These are phyloP conservation scores for Iphiclides podalirius DNA, from an alignment of 2,888 invertebrate genomes.

Conservation along the genomic window DNA sequence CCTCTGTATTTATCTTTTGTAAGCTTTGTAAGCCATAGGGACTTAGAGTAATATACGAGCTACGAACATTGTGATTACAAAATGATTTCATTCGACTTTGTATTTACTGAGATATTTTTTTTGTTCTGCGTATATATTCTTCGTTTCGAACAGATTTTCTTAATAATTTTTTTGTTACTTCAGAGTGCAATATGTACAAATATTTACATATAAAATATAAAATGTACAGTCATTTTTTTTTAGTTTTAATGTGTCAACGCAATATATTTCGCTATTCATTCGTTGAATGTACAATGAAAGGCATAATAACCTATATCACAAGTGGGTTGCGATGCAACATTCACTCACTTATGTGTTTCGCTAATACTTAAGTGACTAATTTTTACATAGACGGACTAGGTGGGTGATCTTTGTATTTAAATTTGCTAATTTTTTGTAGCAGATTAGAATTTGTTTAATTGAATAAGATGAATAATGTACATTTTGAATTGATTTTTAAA, in stretches of 20 bases:
- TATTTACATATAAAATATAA: conserved; percentile 81
- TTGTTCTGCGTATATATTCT: conserved; percentile 63
- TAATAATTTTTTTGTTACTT: conserved; percentile 77
- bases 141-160: conserved; percentile 69
- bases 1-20: conserved; percentile 79
- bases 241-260: conserved; percentile 78
- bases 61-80: conserved; percentile 74
- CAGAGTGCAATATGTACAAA: conserved; percentile 88
- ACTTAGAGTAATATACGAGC: conserved; percentile 74
- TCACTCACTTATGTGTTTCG: conserved; percentile 68
- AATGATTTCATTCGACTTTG: conserved; percentile 64
- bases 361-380: conserved; percentile 77
- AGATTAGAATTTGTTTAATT: conserved; percentile 77
- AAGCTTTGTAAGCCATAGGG: conserved; percentile 77
- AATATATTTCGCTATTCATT: conserved; percentile 67
- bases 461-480: conserved; percentile 75
- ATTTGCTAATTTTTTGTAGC: conserved; percentile 80
- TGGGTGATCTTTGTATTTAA: conserved; percentile 77
- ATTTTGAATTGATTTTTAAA: conserved; percentile 78
- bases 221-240: conserved; percentile 77
- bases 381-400: conserved; percentile 75
- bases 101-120: conserved; percentile 63
- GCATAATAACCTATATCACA: conserved; percentile 76
- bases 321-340: conserved; percentile 49
- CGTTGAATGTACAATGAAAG: conserved; percentile 71